Conservation (phyloP, 35 echinoderm and acorn worm genomes). For the Acanthaster planci region DNA sequence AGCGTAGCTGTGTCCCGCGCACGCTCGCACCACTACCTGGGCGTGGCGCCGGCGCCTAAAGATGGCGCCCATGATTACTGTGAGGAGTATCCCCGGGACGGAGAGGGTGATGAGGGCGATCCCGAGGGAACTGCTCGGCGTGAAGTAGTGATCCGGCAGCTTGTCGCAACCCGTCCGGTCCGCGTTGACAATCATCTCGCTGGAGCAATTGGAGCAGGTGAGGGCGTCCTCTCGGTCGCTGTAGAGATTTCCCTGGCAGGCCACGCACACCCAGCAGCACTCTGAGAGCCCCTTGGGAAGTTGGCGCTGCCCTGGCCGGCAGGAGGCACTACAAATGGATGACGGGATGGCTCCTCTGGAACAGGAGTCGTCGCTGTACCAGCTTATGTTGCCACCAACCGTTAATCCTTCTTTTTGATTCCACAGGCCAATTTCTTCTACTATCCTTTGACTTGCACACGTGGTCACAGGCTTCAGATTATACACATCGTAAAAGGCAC, state of each 20-base stretch:
- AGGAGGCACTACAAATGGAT: slow-evolving; percentile 59
- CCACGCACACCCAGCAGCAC: slow-evolving; percentile 78
- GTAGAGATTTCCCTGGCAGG: slow-evolving; percentile 61
- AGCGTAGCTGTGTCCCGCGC: slow-evolving; percentile 30
- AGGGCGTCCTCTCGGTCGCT: slow-evolving; percentile 39
- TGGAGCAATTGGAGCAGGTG: slow-evolving; percentile 38
- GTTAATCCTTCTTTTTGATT: neutral
- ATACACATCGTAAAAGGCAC: slow-evolving; percentile 63
- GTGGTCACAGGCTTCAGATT: slow-evolving; percentile 48
- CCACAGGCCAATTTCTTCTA: slow-evolving; percentile 44
- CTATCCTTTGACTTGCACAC: slow-evolving; percentile 16
- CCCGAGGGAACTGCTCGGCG: slow-evolving; percentile 8
- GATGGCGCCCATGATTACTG: slow-evolving; percentile 25
- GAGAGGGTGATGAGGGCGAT: slow-evolving; percentile 16
- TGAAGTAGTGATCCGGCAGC: slow-evolving; percentile 36
- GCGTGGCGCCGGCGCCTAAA: slow-evolving; percentile 49
- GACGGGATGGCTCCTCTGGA: neutral
- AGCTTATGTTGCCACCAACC: slow-evolving; percentile 20
- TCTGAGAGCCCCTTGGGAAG: slow-evolving; percentile 20
- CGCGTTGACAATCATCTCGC: slow-evolving; percentile 52
- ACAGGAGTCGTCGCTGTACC: slow-evolving; percentile 27
- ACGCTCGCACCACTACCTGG: slow-evolving; percentile 49
- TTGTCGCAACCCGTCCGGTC: slow-evolving; percentile 58
- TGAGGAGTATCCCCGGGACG: slow-evolving; percentile 34
- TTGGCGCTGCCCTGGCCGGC: slow-evolving; percentile 44